Evolutionary conservation across 1,140 invertebrate species (phyloP).

Genomic region (Aphelenchoides besseyi): DNA sequence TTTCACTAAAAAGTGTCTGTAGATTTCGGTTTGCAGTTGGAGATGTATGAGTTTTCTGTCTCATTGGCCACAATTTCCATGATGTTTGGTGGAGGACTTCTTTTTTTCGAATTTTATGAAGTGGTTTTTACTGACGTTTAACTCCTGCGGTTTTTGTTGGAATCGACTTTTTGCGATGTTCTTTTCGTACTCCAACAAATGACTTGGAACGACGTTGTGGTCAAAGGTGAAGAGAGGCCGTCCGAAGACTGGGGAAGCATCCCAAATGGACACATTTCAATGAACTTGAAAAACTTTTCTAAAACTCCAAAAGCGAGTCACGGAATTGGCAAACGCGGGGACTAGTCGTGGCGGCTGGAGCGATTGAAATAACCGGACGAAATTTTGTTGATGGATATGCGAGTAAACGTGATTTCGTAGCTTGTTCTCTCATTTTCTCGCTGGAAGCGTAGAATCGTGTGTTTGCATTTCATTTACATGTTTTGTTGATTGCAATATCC

Average conservation of each 20-base stretch:
- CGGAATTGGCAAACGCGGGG: background rate
- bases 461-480: background rate
- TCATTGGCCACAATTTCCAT: too few species aligned
- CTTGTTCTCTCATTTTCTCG: background rate
- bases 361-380: background rate
- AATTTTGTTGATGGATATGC: background rate
- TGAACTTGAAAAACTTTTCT: background rate
- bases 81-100: too few species aligned
- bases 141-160: too few species aligned
- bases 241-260: background rate
- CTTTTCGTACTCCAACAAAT: too few species aligned
- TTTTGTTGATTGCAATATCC: too few species aligned
- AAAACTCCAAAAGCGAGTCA: background rate
- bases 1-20: too few species aligned
- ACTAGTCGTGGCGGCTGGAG: background rate
- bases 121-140: too few species aligned
- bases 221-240: background rate
- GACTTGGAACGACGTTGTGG: too few species aligned
- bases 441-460: background rate
- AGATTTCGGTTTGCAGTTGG: too few species aligned
- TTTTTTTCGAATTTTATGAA: too few species aligned
- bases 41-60: too few species aligned
- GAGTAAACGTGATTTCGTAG: background rate
- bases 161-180: too few species aligned
- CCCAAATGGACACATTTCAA: constrained; percentile 1